Evolutionary conservation across 1,140 invertebrate species (phyloP), one percentile per base, ranked within the genome.

Genomic region (Scaptomyza montana): DNA sequence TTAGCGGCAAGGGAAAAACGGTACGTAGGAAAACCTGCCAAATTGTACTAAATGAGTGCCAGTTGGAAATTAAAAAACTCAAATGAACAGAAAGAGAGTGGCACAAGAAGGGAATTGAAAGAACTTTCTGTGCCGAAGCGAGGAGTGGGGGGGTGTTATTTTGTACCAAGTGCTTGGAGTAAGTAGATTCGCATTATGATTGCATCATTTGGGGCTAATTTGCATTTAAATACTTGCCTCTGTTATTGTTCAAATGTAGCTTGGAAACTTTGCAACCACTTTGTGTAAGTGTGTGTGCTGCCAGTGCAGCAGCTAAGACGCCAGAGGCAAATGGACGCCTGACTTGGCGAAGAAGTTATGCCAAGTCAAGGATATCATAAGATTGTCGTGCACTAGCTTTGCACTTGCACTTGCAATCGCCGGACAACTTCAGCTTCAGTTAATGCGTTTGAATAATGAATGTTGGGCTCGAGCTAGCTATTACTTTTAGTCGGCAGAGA

Each of bases 401-500:
- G 12, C n/a, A 43, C 12, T 62, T 33, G 41, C 53, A n/a, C 4
- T 43, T 43, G 39, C n/a, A 43, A n/a, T n/a, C 39, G 63, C 80
- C 63, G 79, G 84, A 73, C 84, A 89, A 89, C 71, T 77, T 77
- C 73, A 66, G 50, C 57, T 70, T 41, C 41, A 79, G 82, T 82
- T 87, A 87, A 87, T 89, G 85, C 82, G 68, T 79, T 82, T 89
- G 82, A 89, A 89, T 87, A 87, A 87, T 89, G 84, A 87, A 87
- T 71, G 74, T 74, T 67, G 55, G 10, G 39, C 39, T 43, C 3
- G 12, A 43, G 33, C 39, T 43, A 43, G 12, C 39, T 21, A 46
- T 43, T 45, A 19, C 25, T 59, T 46, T 46, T 30, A 59, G 55
- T 25, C 53, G 39, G 47, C 21, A 36, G 28, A 33, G 28, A 33